Conservation (phyloP, 2,888 invertebrate genomes). For the Agonum fuliginosum region DNA sequence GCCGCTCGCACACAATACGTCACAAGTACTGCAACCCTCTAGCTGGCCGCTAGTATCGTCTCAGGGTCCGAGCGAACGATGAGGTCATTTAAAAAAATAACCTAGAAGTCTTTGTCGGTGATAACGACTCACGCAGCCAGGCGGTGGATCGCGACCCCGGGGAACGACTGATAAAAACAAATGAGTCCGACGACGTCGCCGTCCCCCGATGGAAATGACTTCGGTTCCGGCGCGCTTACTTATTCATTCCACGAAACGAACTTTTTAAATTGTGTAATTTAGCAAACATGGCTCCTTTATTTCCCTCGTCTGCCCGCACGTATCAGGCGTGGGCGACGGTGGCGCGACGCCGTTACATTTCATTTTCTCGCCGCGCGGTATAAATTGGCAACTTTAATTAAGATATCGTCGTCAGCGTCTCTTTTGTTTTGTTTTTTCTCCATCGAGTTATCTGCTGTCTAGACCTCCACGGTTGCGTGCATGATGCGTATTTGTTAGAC, state of each 20-base stretch:
- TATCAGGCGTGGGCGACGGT: conserved; percentile 62
- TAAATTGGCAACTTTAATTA: conserved; percentile 75
- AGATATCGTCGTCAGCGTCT: conserved; percentile 71
- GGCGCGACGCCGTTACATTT: conserved; percentile 67
- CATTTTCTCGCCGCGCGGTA: conserved; percentile 68
- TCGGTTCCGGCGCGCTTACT: conserved; percentile 69
- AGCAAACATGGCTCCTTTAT: conserved; percentile 70
- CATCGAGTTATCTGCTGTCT: conserved; percentile 65
- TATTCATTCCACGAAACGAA: conserved; percentile 74
- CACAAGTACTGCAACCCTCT: conserved; percentile 3
- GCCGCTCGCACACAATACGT: conserved; percentile 41
- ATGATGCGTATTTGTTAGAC: conserved; percentile 22
- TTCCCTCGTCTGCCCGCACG: conserved; percentile 64
- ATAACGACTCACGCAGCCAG: conserved; percentile 36
- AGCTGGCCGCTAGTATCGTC: background rate
- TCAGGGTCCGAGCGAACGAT: background rate
- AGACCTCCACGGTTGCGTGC: conserved; percentile 43
- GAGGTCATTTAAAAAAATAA: conserved; percentile 40
- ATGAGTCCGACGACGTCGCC: conserved; percentile 69
- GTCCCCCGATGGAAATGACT: conserved; percentile 62
- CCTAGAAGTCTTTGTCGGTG: conserved; percentile 21
- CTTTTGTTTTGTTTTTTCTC: conserved; percentile 71
- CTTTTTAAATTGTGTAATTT: conserved; percentile 74
- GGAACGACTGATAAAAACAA: conserved; percentile 70
- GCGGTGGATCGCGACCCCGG: conserved; percentile 59